phyloP scores from a whole-genome alignment of 2,113 vertebrate genomes.

The Chitala chitala region DNA sequence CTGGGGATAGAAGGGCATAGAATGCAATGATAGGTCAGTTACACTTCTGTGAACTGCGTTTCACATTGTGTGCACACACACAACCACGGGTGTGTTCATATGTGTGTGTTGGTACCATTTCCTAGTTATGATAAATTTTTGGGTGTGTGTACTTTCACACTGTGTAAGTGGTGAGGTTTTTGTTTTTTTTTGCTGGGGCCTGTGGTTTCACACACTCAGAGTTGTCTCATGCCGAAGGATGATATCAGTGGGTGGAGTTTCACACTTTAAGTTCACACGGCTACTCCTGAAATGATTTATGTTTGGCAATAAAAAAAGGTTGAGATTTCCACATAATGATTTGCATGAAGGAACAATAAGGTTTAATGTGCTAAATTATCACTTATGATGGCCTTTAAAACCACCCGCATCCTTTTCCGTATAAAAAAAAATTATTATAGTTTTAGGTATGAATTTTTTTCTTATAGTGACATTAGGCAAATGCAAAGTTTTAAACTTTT shows the following conservation, averaged over 20 bases:
- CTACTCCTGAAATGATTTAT: background rate
- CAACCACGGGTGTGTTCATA: background rate
- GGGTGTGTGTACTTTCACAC: background rate
- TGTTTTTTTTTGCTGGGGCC: background rate
- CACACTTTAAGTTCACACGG: background rate
- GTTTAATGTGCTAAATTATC: no score
- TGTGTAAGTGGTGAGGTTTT: background rate
- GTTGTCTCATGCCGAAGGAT: background rate
- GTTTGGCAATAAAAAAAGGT: background rate
- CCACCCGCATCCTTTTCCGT: no score
- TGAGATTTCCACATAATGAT: background rate
- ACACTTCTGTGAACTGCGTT: no score
- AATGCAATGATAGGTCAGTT: no score
- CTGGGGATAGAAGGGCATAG: no score
- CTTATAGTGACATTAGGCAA: no score
- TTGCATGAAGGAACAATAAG: no score
- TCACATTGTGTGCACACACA: no score
- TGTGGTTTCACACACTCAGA: background rate
- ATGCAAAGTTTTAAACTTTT: no score
- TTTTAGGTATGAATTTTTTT: no score
- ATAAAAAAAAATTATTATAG: no score
- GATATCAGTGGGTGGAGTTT: background rate
- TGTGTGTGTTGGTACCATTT: background rate
- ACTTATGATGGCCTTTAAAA: no score
- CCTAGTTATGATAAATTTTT: background rate